These are phyloP conservation scores for Malacoraja senta DNA, from an alignment of 2,797 vertebrate species.

Conservation along the genomic window DNA sequence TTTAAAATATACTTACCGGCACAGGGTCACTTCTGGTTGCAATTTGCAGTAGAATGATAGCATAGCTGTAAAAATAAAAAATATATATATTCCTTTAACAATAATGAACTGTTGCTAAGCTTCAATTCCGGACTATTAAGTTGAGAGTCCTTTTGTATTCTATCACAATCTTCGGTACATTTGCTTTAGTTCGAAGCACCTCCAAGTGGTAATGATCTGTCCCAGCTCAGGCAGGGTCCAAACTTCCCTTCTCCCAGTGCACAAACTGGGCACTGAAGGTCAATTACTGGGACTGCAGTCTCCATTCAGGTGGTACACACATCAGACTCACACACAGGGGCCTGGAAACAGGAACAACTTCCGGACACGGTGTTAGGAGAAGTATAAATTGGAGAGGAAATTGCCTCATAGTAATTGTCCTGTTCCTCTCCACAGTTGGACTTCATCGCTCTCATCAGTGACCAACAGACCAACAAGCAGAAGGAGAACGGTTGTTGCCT, in stretches of 20 bases:
- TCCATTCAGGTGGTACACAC: background rate
- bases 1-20: constrained; percentile 55
- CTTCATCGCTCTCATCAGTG: background rate
- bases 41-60: constrained; percentile 75
- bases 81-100: background rate
- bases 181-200: background rate
- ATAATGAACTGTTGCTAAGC: too few species aligned
- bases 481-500: background rate
- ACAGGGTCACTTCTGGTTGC: constrained; percentile 66
- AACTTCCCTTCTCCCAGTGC: background rate
- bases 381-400: background rate
- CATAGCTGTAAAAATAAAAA: constrained; percentile 57
- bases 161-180: too few species aligned
- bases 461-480: background rate
- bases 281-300: background rate
- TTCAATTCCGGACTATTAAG: background rate
- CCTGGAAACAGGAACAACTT: background rate
- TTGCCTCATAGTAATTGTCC: background rate
- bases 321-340: background rate
- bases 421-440: background rate
- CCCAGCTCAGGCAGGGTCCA: background rate
- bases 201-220: background rate
- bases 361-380: background rate
- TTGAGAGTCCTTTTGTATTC: too few species aligned
- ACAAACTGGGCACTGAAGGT: background rate